These are phyloP conservation scores for Drosophila gunungcola DNA, from an alignment of 1,140 invertebrate species.

Conservation along the genomic window DNA sequence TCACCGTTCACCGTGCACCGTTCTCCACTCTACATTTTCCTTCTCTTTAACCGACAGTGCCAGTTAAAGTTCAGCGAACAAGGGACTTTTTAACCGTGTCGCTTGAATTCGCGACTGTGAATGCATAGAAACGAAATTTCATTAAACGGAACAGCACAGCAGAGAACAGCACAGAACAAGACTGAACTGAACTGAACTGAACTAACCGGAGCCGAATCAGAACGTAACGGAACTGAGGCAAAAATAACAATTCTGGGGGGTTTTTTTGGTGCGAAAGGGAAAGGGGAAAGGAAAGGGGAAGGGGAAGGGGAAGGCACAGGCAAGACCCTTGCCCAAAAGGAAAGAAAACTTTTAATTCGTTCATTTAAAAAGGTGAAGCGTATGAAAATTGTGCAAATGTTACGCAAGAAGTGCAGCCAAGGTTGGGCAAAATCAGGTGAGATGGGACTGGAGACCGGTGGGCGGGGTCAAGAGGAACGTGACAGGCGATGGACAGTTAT, in stretches of 20 bases:
- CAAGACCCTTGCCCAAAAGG: slow-evolving; percentile 11
- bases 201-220: slow-evolving; percentile 34
- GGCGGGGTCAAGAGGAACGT: slow-evolving; percentile 51
- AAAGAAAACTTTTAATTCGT: slow-evolving; percentile 81
- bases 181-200: slow-evolving; percentile 11
- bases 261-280: neutral
- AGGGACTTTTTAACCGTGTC: slow-evolving; percentile 54
- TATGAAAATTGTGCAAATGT: slow-evolving; percentile 79
- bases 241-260: slow-evolving; percentile 31
- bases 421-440: neutral
- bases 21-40: neutral
- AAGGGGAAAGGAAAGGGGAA: neutral
- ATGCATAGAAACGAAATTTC: slow-evolving; percentile 64
- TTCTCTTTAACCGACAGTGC: neutral
- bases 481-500: slow-evolving; percentile 60
- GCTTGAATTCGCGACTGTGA: slow-evolving; percentile 43
- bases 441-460: neutral
- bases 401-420: slow-evolving; percentile 47
- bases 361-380: slow-evolving; percentile 80
- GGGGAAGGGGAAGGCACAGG: neutral
- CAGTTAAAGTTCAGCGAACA: slow-evolving; percentile 48
- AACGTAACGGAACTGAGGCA: slow-evolving; percentile 52
- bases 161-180: neutral
- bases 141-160: slow-evolving; percentile 60
- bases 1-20: too few relatives aligned